Conservation (phyloP, 2,888 invertebrate genomes). For the Neoaliturus tenellus region DNA sequence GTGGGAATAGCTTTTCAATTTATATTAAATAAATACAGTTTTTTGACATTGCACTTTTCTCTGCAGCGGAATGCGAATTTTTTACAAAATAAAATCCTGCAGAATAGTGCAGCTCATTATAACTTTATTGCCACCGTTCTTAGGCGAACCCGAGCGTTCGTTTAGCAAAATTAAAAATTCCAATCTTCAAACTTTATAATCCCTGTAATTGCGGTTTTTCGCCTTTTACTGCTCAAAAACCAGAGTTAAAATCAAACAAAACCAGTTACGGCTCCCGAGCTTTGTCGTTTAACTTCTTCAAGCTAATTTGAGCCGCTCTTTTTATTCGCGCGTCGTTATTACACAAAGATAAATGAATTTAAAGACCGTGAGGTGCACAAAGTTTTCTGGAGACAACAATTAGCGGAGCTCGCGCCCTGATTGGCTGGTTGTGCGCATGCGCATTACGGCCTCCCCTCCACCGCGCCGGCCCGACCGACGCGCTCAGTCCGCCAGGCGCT, state of each 20-base stretch:
- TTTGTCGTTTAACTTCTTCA: slow-evolving; percentile 8
- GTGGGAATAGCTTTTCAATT: too few relatives aligned
- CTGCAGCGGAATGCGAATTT: too few relatives aligned
- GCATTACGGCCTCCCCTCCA: slow-evolving; percentile 35
- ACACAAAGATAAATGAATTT: slow-evolving; percentile 50
- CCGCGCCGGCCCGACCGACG: slow-evolving; percentile 36
- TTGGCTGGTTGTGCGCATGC: slow-evolving; percentile 41
- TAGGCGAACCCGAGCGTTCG: too few relatives aligned
- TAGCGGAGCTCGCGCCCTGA: slow-evolving; percentile 8
- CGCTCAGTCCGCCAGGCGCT: slow-evolving; percentile 49
- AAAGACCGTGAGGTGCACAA: slow-evolving; percentile 47
- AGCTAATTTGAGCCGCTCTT: slow-evolving; percentile 34
- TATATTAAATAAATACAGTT: too few relatives aligned
- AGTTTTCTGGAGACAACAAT: slow-evolving; percentile 56
- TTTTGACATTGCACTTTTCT: too few relatives aligned
- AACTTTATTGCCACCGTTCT: too few relatives aligned
- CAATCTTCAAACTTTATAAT: background rate
- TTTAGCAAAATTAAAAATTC: background rate
- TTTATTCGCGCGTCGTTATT: slow-evolving; percentile 43
- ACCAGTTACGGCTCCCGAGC: slow-evolving; percentile 33
- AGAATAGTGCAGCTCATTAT: too few relatives aligned
- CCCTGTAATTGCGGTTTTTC: background rate
- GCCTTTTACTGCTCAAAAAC: background rate
- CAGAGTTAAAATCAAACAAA: background rate
- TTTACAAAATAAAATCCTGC: too few relatives aligned